Evolutionary conservation across 2,888 invertebrate species (phyloP).

Genomic region (Phasia obesa): DNA sequence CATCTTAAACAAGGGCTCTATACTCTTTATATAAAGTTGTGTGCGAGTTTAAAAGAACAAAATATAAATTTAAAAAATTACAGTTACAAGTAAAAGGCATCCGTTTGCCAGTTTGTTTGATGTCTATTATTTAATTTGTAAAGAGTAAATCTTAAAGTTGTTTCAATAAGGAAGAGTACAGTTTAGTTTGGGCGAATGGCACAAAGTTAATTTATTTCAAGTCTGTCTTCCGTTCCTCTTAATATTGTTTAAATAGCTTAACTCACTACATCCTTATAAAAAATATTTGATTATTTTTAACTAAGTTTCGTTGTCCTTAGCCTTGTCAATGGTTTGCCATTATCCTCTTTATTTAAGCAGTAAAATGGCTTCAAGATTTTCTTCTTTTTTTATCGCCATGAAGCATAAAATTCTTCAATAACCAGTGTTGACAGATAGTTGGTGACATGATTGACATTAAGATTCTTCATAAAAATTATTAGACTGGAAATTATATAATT

Average conservation of each 20-base stretch:
- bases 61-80: not conserved
- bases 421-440: conserved; percentile 43
- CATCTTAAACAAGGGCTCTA: not conserved
- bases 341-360: conserved; percentile 7
- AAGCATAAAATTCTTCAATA: conserved; percentile 35
- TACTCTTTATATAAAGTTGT: not conserved
- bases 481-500: conserved; percentile 48
- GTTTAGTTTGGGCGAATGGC: not conserved
- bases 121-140: conserved; percentile 6
- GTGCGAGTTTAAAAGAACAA: not conserved
- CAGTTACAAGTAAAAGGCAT: not conserved
- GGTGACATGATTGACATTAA: conserved; percentile 19
- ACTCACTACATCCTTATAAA: not conserved
- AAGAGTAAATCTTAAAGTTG: conserved; percentile 17
- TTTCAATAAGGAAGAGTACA: not conserved
- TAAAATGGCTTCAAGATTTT: conserved; percentile 2
- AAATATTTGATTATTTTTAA: not conserved
- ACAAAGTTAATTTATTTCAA: conserved; percentile 3
- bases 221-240: not conserved
- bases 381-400: conserved; percentile 9
- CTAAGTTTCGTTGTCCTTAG: not conserved
- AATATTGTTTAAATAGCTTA: not conserved
- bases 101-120: not conserved
- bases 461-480: conserved; percentile 32
- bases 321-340: conserved; percentile 2